A percentile compares a stretch with the other conserved stretches of the same genome.
These are phyloP conservation scores for Dipodomys merriami DNA, from an alignment of 2,113 vertebrate genomes.

Conservation along the genomic window DNA sequence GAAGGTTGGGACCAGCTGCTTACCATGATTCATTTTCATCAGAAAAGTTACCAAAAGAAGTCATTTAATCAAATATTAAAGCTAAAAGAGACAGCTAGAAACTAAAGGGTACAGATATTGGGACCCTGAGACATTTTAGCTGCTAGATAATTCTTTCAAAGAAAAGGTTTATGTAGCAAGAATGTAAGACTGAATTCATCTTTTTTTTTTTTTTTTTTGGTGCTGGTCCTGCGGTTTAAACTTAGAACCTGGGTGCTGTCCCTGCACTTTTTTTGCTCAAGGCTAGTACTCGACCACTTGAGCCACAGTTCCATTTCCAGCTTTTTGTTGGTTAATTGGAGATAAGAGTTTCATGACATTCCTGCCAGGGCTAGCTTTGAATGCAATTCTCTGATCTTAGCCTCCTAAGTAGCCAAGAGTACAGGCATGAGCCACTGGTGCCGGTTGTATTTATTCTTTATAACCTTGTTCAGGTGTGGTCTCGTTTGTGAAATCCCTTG, in stretches of 20 bases:
- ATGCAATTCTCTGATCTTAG: too few relatives aligned
- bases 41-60: conserved; percentile 35
- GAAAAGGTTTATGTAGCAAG: not conserved
- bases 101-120: not conserved
- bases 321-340: too few relatives aligned
- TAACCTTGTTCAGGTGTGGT: not conserved
- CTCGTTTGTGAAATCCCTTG: conserved; percentile 16
- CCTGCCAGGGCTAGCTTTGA: too few relatives aligned
- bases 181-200: not conserved
- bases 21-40: not conserved
- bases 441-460: not conserved
- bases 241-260: too few relatives aligned
- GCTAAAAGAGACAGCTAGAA: not conserved
- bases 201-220: too few relatives aligned
- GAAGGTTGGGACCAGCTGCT: not conserved
- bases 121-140: conserved; percentile 26
- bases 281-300: too few relatives aligned
- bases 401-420: too few relatives aligned
- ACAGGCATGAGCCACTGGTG: too few relatives aligned
- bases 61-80: conserved; percentile 7
- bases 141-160: not conserved
- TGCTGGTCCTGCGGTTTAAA: too few relatives aligned
- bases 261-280: too few relatives aligned
- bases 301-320: too few relatives aligned
- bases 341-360: too few relatives aligned